Evolutionary conservation across 2,888 invertebrate species (phyloP).

Genomic region (Andrena fulva): DNA sequence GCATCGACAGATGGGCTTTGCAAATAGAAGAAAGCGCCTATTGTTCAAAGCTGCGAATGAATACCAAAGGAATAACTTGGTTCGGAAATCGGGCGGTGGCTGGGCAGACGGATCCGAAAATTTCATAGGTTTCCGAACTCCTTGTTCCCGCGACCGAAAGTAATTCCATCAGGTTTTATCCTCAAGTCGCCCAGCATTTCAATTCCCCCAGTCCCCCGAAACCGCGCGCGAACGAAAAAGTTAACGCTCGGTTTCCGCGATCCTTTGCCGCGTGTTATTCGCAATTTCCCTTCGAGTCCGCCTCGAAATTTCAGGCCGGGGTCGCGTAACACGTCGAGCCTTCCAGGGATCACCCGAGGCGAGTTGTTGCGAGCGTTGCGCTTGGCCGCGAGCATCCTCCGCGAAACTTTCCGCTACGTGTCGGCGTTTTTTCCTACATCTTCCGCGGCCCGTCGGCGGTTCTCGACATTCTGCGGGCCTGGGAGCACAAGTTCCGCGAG

Average conservation of each 20-base stretch:
- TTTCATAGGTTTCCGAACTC: background rate
- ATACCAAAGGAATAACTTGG: background rate
- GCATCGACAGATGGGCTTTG: constrained; percentile 12
- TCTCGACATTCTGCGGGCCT: constrained; percentile 1
- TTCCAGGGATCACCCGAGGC: constrained; percentile 28
- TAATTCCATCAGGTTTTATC: background rate
- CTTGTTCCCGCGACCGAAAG: background rate
- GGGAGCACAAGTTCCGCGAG: constrained; percentile 15
- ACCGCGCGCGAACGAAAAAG: background rate
- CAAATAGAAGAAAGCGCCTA: constrained; percentile 8
- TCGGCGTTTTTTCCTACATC: constrained; percentile 38
- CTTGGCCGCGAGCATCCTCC: background rate
- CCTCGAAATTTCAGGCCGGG: constrained; percentile 3
- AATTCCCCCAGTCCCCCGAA: background rate
- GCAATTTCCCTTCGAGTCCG: constrained; percentile 25
- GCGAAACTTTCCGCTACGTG: constrained; percentile 36
- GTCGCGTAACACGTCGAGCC: background rate
- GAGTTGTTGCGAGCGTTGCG: background rate
- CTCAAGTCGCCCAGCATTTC: background rate
- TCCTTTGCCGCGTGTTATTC: constrained; percentile 14
- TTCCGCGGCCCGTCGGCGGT: constrained; percentile 32
- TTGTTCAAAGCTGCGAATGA: background rate
- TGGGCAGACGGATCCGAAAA: background rate
- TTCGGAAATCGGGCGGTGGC: background rate
- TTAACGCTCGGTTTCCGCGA: background rate